Base-by-base conservation (phyloP, 92 coral and sea anemone genomes). In the Meandrina meandrites region DNA sequence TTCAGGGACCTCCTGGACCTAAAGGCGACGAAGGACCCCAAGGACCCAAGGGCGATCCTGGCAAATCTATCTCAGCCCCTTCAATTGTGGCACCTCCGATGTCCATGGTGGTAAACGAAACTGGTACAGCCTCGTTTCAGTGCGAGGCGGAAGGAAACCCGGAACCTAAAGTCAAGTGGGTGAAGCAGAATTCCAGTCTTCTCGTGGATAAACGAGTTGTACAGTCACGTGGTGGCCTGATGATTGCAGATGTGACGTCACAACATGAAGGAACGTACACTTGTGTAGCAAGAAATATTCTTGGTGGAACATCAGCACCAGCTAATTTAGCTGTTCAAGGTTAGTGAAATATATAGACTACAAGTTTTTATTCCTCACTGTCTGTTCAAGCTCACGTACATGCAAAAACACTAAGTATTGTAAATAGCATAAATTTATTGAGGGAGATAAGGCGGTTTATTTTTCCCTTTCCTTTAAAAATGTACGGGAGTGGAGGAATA, bases 41-140 rank as follows among this genome's bases (percentile, higher is more conserved):
- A 53, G 95, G 95, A 70, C 90, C 95, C 7, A 88, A 78, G 56
- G 95, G 95, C n/a, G 86, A 71, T 24, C 95, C 95, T 1, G 93
- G 86, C 22, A 67, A 90, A 34, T 88, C 93, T 32, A 88, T 93
- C 48, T 66, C 45, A 40, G 45, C 45, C 45, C 45, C 45, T 40
- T 40, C 45, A 40, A 40, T 40, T 40, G 45, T 2, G 35, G 78
- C 81, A 13, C 81, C 86, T 66, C 95, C 93, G 54, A 86, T 66
- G 78, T 82, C 86, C 35, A 78, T 80, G 58, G 84, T 84, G 56
- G 88, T 93, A n/a, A 90, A 90, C 79, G 72, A 76, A 53, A 90
- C 84, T 73, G 88, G 79, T 66, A 85, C 86, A 47, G 95, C 84
- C 53, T 83, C 88, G 22, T 84, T 93, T 70, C 91, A 87, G 70